Evolutionary conservation across 2,888 invertebrate genomes (phyloP).

Genomic region (Ochropacha duplaris): DNA sequence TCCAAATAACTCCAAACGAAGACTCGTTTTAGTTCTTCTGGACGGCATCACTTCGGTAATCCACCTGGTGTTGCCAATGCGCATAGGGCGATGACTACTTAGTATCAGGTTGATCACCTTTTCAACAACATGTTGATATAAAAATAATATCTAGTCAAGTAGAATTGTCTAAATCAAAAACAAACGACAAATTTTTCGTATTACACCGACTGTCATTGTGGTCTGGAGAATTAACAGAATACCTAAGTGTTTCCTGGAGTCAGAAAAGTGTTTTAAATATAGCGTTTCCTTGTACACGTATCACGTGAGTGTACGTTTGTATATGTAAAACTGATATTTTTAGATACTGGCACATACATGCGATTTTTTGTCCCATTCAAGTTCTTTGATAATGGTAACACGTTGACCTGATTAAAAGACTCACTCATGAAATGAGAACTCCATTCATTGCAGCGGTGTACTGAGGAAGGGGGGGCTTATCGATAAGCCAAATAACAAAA

Average conservation of each 20-base stretch:
- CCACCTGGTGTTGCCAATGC: too few species aligned
- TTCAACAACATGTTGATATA: too few species aligned
- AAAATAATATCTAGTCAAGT: too few species aligned
- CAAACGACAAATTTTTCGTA: too few species aligned
- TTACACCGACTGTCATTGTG: too few species aligned
- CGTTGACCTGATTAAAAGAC: constrained; percentile 2
- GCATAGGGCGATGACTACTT: too few species aligned
- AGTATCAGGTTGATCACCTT: too few species aligned
- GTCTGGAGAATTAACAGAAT: background rate
- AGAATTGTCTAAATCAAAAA: too few species aligned
- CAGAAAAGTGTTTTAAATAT: background rate
- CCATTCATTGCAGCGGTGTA: constrained; percentile 9
- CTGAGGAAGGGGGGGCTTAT: constrained; percentile 50
- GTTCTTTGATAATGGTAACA: background rate
- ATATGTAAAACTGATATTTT: constrained; percentile 16
- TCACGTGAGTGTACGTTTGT: background rate
- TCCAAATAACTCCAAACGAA: too few species aligned
- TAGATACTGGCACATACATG: constrained; percentile 19
- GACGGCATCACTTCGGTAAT: too few species aligned
- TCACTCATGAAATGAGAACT: background rate
- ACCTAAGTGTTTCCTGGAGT: background rate
- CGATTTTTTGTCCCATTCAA: background rate
- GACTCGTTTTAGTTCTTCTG: too few species aligned
- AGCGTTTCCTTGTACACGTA: background rate
- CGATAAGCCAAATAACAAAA: constrained; percentile 39